Evolutionary conservation across 2,113 vertebrate genomes (phyloP), one percentile per base, ranked within the genome.

Genomic region (Microcebus griseorufus): DNA sequence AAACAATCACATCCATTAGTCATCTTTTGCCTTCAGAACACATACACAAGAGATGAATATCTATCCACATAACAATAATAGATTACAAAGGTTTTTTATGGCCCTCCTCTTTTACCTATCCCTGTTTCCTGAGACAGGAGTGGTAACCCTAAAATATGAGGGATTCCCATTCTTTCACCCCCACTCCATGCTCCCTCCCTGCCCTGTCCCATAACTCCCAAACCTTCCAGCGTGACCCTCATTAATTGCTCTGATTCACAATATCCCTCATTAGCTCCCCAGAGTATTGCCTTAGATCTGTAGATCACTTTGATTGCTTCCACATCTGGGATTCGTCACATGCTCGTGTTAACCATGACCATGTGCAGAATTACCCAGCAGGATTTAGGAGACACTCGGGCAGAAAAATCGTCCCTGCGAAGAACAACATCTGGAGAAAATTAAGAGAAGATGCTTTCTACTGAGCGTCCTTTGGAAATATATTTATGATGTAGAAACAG

Each of bases 301-400:
- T 95, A 98, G 97, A 96, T 97, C 65, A 55, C 96, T 98, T 98
- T 98, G 97, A 98, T 98, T 98, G 92, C 95, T 98, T 94, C 94
- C 98, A 98, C 98, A 99, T 99, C 98, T 99, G 98, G 98, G 98
- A 98, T 94, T 97, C 92, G 96, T 98, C 98, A 98, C 97, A 98
- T 69, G 95, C 95, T 83, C 96, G 95, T 95, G 97, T 96, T 98
- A 97, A 98, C 98, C 84, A 60, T 98, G 98, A 98, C 97, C 98
- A 98, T 98, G 97, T 98, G 98, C 97, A 97, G 97, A 97, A 97
- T 97, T 98, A 98, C 98, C 95, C 98, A 97, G 98, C 98, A 98
- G 98, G 98, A 98, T 97, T 96, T 96, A 94, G 98, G 97, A 96
- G 97, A 98, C 95, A 95, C 96, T 96, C 98, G 97, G 98, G 92